Percentiles rank a stretch among this genome's conserved stretches.
phyloP scores from a whole-genome alignment of 1,140 invertebrate species.

The Pachyrhynchus sulphureomaculatus region DNA sequence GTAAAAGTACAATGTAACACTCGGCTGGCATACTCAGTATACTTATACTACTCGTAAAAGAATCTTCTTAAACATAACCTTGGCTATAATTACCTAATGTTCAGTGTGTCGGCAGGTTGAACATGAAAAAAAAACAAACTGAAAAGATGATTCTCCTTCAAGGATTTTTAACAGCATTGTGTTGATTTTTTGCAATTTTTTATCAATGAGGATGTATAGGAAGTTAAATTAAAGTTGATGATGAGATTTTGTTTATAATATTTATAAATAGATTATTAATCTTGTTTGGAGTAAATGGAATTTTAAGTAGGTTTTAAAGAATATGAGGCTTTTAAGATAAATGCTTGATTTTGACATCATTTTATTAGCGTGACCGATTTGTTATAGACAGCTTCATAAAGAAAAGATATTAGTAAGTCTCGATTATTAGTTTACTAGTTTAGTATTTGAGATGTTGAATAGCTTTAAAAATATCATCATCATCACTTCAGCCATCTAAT shows the following conservation, averaged over 20 bases:
- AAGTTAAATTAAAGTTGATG: not conserved
- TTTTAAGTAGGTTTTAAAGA: not conserved
- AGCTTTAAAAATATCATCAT: too few species aligned
- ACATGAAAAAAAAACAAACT: not conserved
- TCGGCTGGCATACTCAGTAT: too few species aligned
- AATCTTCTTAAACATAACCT: conserved; percentile 1
- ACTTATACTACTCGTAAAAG: not conserved
- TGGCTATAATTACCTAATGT: conserved; percentile 4
- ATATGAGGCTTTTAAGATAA: too few species aligned
- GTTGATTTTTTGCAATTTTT: conserved; percentile 5
- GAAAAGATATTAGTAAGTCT: too few species aligned
- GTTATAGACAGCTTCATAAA: too few species aligned
- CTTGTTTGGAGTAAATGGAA: not conserved
- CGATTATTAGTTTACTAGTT: too few species aligned
- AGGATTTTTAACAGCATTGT: conserved; percentile 8
- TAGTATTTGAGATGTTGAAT: too few species aligned
- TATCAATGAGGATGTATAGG: not conserved
- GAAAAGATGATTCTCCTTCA: not conserved
- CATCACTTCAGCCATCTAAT: too few species aligned
- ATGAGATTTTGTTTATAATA: conserved; percentile 4
- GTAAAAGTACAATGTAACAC: too few species aligned
- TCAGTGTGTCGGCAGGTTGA: conserved; percentile 2
- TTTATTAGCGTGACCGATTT: too few species aligned
- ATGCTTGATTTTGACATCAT: too few species aligned
- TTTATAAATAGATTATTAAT: conserved; percentile 4